Conservation (phyloP, 2,797 vertebrate genomes). For the Mormyrus hasselquistii region DNA sequence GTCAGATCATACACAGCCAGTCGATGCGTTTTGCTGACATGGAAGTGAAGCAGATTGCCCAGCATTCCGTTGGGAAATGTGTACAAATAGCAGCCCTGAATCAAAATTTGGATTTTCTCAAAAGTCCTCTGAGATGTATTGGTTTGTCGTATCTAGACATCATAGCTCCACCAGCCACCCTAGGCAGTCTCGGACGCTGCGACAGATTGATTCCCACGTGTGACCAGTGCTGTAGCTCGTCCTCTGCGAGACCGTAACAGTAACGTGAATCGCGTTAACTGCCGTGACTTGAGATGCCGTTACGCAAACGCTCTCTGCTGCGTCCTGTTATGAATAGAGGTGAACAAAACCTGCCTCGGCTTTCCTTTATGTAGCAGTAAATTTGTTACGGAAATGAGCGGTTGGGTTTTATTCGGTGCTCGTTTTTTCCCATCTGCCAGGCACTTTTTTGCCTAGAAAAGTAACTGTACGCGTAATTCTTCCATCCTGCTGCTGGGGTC, state of each 20-base stretch:
- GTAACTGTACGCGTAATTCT: background rate
- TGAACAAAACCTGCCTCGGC: background rate
- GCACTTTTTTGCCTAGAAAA: background rate
- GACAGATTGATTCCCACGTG: background rate
- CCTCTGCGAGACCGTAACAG: background rate
- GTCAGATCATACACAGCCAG: background rate
- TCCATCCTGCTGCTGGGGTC: background rate
- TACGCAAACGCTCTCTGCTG: background rate
- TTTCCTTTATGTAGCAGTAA: background rate
- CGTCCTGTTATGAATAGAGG: background rate
- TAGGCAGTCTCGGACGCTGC: background rate
- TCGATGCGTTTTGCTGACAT: background rate
- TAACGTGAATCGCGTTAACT: background rate
- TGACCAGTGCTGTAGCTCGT: background rate
- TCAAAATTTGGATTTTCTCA: background rate
- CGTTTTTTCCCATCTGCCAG: background rate
- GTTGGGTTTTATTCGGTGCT: background rate
- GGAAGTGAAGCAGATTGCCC: background rate
- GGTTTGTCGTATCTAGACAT: background rate
- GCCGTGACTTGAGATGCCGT: background rate
- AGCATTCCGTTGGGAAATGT: background rate
- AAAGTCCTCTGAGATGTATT: background rate
- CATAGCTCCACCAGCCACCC: background rate
- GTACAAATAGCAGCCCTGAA: background rate
- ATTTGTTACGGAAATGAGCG: background rate